Conservation (phyloP, 2,113 vertebrate species). For the Cebidichthys violaceus region DNA sequence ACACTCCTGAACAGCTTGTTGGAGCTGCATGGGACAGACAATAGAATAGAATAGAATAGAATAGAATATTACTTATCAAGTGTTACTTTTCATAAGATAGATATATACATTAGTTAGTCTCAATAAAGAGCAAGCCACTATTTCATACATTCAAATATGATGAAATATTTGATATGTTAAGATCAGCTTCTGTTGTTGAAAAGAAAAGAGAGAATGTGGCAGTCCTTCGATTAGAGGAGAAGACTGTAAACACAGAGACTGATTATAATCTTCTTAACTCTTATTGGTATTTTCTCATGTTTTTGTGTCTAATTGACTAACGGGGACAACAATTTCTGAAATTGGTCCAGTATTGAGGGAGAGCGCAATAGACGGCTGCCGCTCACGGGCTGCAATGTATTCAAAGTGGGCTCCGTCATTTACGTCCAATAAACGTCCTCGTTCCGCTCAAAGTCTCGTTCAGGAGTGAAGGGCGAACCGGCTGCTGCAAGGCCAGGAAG, state of each 20-base stretch:
- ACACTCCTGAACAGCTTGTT: slow-evolving; percentile 88
- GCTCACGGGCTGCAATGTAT: no score
- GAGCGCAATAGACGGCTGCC: no score
- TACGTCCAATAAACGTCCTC: no score
- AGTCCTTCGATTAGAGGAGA: background rate
- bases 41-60: no score
- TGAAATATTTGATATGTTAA: background rate
- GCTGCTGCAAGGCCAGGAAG: no score
- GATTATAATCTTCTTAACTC: background rate
- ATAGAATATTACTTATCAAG: background rate
- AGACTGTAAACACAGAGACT: no score
- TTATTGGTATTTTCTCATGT: background rate
- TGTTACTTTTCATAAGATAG: background rate
- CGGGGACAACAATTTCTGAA: background rate
- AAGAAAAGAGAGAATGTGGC: no score
- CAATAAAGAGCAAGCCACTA: background rate
- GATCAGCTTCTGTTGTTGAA: background rate
- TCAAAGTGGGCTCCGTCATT: no score
- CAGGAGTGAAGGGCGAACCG: no score
- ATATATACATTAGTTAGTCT: background rate
- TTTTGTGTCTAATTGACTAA: background rate
- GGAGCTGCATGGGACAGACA: slow-evolving; percentile 84
- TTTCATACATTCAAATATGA: background rate
- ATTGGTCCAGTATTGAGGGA: no score
- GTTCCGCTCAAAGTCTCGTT: no score